phyloP scores from a whole-genome alignment of 1,140 invertebrate genomes.

The Drosophila seguyi region DNA sequence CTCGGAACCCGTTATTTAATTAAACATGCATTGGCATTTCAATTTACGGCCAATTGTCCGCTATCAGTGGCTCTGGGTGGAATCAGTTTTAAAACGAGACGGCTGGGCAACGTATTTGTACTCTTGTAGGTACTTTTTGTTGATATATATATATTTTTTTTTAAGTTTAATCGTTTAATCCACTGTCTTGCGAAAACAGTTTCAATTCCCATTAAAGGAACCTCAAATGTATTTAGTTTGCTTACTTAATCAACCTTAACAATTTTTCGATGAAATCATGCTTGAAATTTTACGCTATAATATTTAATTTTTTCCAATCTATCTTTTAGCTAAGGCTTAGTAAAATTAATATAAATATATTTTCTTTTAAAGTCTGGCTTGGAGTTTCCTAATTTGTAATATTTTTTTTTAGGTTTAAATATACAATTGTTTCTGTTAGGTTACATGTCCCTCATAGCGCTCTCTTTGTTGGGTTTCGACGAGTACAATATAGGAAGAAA shows the following conservation, averaged over 20 bases:
- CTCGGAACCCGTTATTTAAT: constrained; percentile 43
- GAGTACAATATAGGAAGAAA: rapidly evolving
- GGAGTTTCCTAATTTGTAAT: too few relatives aligned
- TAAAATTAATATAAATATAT: too few relatives aligned
- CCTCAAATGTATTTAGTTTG: too few relatives aligned
- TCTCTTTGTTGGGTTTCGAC: neutral
- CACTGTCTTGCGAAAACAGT: too few relatives aligned
- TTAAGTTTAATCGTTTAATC: too few relatives aligned
- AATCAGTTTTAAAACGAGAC: constrained; percentile 24
- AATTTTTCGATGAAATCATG: too few relatives aligned
- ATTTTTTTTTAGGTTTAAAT: too few relatives aligned
- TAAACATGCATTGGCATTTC: constrained; percentile 67
- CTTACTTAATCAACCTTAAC: neutral
- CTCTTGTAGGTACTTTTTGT: neutral
- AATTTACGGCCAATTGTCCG: constrained; percentile 50
- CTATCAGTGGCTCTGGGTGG: constrained; percentile 20
- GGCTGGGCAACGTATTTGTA: neutral
- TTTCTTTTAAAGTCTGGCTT: too few relatives aligned
- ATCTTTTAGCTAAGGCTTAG: too few relatives aligned
- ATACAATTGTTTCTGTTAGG: too few relatives aligned
- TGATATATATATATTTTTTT: neutral
- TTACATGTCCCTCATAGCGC: too few relatives aligned
- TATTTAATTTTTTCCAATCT: too few relatives aligned
- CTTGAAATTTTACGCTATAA: neutral
- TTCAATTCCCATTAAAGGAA: neutral